Evolutionary conservation across 2,113 vertebrate genomes (phyloP), one percentile per base, ranked within the genome.

Genomic region (Synchiropus splendidus): DNA sequence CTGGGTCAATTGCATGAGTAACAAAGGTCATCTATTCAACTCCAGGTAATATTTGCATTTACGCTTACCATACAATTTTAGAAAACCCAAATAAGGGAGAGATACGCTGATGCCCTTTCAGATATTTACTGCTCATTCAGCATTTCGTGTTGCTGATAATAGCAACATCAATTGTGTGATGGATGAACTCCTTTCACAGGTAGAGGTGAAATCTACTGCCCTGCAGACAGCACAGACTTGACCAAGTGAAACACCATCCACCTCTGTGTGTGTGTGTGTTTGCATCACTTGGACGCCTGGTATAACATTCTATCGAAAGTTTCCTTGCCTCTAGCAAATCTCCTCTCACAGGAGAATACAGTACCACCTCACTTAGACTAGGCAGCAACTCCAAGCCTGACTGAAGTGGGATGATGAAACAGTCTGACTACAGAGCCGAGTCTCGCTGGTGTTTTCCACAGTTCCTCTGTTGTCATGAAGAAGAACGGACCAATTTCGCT

Each of bases 41-140:
- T 32, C 40, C n/a, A 16, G 27, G 18, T 52, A 44, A 49, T 1
- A 16, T 16, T 12, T 31, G n/a, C 38, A 34, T 58, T 54, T 39
- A 30, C 1, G n/a, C n/a, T n/a, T n/a, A n/a, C n/a, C n/a, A n/a
- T n/a, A n/a, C n/a, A n/a, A n/a, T n/a, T n/a, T n/a, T n/a, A n/a
- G n/a, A n/a, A n/a, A n/a, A n/a, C n/a, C n/a, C n/a, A n/a, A 61
- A 62, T 60, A 67, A 51, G 44, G 38, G 39, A 51, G 12, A 50
- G 15, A 58, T 52, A 55, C 51, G 54, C 33, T 45, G 16, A 39
- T 34, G 41, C 36, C 42, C 36, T 48, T 45, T 42, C 42, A 37
- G 12, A 39, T 18, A 57, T 51, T 61, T 27, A 56, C 39, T 31
- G 66, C 54, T 58, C 18, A 36, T 46, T 64, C 58, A 66, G 63